Base-by-base conservation (phyloP, 2,888 invertebrate species). In the Mesorhabditis sp. region DNA sequence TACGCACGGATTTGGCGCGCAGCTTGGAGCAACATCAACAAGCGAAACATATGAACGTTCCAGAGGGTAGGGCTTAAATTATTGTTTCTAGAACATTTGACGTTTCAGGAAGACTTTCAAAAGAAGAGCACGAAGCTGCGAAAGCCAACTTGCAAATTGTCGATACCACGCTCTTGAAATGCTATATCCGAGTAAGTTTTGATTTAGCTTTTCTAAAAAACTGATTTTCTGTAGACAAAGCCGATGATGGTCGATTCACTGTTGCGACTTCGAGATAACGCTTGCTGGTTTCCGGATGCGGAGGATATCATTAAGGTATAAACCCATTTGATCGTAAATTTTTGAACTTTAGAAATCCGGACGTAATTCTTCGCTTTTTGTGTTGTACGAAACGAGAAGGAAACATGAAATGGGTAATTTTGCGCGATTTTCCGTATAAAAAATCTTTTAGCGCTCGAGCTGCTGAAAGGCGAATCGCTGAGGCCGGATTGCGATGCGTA, bases 81-180 rank as follows among this genome's bases (percentile, higher is more conserved):
- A 10, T 50, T 10, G 1, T 50, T 50, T 50, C 58, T 50, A 50
- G n/a, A 50, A 1, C 2, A 1, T 2, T 50, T 2, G 10, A 10
- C 1, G 58, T 50, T 50, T 50, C n/a, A 50, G 58, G 58, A 50
- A 50, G n/a, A 50, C n/a, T 50, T 10, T 45, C 72, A 42, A 72
- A 72, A 13, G 73, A 72, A 28, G 73, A 71, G 4, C 62, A 77
- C 10, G 67, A 74, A 63, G 28, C 67, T 44, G 90, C 90, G 7
- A 89, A 90, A 74, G 90, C 91, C 77, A 87, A 93, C 44, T 87
- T 95, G 72, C 94, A 95, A 87, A 92, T 97, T 69, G 95, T 98
- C 72, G 98, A 98, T 86, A 98, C 97, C 0, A 96, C 96, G 0
- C 88, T 98, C 67, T 89, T 98, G 7, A 97, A 97, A 87, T 97